These are phyloP conservation scores for Sphecodes monilicornis DNA, from an alignment of 2,888 invertebrate genomes.

Conservation along the genomic window DNA sequence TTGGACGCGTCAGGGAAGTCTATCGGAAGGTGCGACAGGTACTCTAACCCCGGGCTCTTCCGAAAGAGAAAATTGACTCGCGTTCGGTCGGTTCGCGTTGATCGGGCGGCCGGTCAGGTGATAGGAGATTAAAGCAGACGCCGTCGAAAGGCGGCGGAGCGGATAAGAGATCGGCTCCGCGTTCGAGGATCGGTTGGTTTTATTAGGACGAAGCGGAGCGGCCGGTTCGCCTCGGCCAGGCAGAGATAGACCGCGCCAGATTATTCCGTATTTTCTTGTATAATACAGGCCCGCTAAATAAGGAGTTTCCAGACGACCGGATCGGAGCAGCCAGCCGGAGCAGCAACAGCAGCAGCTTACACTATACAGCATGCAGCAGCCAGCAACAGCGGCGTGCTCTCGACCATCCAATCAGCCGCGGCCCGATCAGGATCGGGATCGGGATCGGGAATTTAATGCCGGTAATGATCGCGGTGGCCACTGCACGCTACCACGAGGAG, in stretches of 20 bases:
- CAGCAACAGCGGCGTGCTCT: not conserved
- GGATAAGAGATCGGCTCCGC: conserved; percentile 52
- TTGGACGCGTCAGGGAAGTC: not conserved
- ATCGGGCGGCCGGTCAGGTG: conserved; percentile 29
- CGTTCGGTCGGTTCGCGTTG: conserved; percentile 10
- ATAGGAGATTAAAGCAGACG: conserved; percentile 56
- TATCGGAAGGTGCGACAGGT: not conserved
- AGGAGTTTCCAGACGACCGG: conserved; percentile 69
- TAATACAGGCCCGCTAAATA: conserved; percentile 72
- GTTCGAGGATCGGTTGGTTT: conserved; percentile 73
- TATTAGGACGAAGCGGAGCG: conserved; percentile 69
- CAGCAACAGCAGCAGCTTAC: not conserved
- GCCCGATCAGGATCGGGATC: conserved; percentile 54
- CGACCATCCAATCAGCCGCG: conserved; percentile 15
- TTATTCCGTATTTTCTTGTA: conserved; percentile 77
- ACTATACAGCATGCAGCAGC: not conserved
- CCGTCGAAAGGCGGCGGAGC: conserved; percentile 53
- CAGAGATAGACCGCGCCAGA: conserved; percentile 74
- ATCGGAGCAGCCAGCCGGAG: conserved; percentile 20
- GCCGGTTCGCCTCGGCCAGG: conserved; percentile 28
- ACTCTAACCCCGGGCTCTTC: not conserved
- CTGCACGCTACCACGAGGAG: conserved; percentile 16
- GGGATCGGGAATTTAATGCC: conserved; percentile 52
- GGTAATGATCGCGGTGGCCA: conserved; percentile 54
- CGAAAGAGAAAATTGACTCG: conserved; percentile 22